Conservation (phyloP, 2,797 vertebrate genomes). For the Heterohyrax brucei region DNA sequence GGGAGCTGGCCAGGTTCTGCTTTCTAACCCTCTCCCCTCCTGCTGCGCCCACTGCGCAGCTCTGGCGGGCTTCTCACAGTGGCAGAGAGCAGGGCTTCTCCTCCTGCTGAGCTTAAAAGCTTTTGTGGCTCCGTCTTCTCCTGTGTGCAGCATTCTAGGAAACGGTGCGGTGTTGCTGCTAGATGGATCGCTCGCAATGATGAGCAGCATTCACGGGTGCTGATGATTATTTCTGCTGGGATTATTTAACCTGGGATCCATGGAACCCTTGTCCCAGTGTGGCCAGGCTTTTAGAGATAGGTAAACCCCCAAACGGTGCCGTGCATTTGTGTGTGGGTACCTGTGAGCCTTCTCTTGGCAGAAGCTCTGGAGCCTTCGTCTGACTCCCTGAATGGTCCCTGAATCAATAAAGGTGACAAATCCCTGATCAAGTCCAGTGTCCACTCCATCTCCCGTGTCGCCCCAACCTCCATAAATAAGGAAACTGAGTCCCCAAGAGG, state of each 20-base stretch:
- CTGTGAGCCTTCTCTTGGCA: neutral
- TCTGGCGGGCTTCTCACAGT: neutral
- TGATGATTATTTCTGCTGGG: neutral
- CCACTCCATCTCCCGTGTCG: neutral
- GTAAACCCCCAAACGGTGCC: neutral
- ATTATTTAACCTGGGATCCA: neutral
- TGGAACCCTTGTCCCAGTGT: neutral
- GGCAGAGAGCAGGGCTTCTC: slow-evolving; percentile 6
- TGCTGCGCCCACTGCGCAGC: neutral
- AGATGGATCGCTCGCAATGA: slow-evolving; percentile 40
- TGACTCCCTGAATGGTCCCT: neutral
- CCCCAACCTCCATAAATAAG: neutral
- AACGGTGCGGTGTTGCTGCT: slow-evolving; percentile 49
- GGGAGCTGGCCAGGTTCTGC: slow-evolving; percentile 60
- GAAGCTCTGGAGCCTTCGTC: neutral
- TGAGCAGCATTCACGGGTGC: neutral
- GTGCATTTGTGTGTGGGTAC: neutral
- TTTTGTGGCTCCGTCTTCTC: slow-evolving; percentile 21
- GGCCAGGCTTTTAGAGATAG: neutral
- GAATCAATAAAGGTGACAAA: neutral
- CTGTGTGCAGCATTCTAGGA: slow-evolving; percentile 66
- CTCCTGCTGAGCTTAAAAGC: slow-evolving; percentile 32
- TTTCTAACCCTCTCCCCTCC: slow-evolving; percentile 38
- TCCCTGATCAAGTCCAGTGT: neutral
- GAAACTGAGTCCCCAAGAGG: neutral